phyloP scores from a whole-genome alignment of 2,888 invertebrate species.

The Conchocele bisecta region DNA sequence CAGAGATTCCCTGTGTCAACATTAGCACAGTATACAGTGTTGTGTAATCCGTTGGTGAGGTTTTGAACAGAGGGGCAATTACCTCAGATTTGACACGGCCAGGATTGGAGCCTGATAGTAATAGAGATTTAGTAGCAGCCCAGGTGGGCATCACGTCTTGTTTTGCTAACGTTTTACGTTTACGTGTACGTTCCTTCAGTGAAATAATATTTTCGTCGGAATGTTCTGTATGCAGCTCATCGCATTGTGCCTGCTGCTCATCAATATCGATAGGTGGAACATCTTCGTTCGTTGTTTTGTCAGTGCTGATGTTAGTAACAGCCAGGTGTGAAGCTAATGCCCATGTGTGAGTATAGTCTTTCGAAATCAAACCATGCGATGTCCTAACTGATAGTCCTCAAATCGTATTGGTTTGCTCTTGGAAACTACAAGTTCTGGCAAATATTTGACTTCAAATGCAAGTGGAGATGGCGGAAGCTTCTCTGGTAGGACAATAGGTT shows the following conservation, averaged over 20 bases:
- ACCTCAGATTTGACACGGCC: constrained; percentile 22
- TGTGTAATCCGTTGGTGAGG: constrained; percentile 22
- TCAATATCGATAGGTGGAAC: too few species aligned
- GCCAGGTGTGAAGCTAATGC: not conserved
- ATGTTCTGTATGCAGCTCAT: too few species aligned
- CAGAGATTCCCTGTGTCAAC: constrained; percentile 31
- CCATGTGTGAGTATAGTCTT: not conserved
- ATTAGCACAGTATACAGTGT: constrained; percentile 29
- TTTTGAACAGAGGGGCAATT: constrained; percentile 32
- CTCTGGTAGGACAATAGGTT: constrained; percentile 36
- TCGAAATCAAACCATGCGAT: not conserved
- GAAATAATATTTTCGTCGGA: too few species aligned
- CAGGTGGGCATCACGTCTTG: constrained; percentile 23
- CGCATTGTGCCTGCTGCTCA: too few species aligned
- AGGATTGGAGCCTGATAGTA: not conserved
- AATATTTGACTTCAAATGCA: not conserved
- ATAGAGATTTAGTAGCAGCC: constrained; percentile 20
- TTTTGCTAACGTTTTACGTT: too few species aligned
- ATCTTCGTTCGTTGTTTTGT: too few species aligned
- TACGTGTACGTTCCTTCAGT: too few species aligned
- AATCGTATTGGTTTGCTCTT: not conserved
- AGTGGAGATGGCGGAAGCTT: not conserved
- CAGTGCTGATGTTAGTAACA: not conserved
- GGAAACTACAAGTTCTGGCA: not conserved
- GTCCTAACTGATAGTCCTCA: not conserved